A percentile compares a stretch with the other conserved stretches of the same genome.
phyloP scores from a whole-genome alignment of 1,140 invertebrate genomes.

The Archivesica marissinica region DNA sequence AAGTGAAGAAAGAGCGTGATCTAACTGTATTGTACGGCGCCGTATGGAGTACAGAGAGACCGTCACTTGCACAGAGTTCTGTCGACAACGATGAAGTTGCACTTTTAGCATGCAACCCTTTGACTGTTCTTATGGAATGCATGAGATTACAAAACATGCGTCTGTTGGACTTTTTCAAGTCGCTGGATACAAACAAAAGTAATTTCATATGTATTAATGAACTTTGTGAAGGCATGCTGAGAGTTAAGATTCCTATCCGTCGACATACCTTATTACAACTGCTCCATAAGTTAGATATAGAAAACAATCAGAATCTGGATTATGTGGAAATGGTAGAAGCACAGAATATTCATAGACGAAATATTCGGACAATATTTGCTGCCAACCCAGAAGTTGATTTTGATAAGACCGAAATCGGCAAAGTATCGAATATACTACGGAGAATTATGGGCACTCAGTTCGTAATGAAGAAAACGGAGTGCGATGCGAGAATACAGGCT shows the following conservation, averaged over 20 bases:
- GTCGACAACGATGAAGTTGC: constrained; percentile 17
- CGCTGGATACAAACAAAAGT: constrained; percentile 32
- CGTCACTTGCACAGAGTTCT: not conserved
- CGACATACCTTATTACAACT: not conserved
- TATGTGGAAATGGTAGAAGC: constrained; percentile 37
- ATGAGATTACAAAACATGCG: constrained; percentile 44
- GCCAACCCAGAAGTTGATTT: not conserved
- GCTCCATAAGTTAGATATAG: constrained; percentile 33
- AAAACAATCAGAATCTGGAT: constrained; percentile 10
- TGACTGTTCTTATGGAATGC: constrained; percentile 54
- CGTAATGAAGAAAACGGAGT: constrained; percentile 11
- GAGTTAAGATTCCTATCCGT: constrained; percentile 25
- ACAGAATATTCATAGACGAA: constrained; percentile 17
- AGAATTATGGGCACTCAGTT: constrained; percentile 2
- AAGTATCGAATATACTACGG: not conserved
- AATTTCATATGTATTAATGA: constrained; percentile 39
- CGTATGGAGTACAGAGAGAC: not conserved
- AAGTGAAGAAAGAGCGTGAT: constrained; percentile 12
- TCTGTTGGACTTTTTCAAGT: constrained; percentile 52
- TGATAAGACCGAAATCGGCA: constrained; percentile 39
- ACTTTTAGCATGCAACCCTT: constrained; percentile 34
- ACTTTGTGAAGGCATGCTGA: constrained; percentile 35
- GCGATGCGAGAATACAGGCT: not conserved
- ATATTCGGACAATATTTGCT: not conserved
- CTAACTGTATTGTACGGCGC: constrained; percentile 24